Evolutionary conservation across 1,140 invertebrate genomes (phyloP).

Genomic region (Aphelinus atriplicis): DNA sequence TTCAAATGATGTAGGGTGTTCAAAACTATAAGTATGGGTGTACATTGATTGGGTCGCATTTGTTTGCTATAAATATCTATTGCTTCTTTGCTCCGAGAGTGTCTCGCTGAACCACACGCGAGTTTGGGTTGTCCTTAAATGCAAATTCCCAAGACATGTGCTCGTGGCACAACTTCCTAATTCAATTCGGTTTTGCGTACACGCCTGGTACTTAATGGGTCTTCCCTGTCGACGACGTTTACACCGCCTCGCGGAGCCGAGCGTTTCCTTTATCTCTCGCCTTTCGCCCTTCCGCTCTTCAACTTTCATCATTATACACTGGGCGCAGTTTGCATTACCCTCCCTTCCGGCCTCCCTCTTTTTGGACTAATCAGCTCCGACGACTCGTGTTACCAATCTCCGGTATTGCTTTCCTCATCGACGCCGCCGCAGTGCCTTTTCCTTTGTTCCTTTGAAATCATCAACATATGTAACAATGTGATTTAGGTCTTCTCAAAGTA

Average conservation of each 20-base stretch:
- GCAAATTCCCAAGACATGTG: constrained; percentile 55
- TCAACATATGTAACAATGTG: no score
- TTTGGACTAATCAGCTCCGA: no score
- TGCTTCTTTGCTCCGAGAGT: neutral
- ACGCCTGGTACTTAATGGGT: constrained; percentile 52
- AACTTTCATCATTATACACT: constrained; percentile 3
- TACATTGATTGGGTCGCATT: no score
- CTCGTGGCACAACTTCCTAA: constrained; percentile 54
- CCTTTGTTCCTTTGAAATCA: no score
- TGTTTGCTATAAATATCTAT: neutral
- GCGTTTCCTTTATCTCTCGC: neutral
- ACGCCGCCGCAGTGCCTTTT: no score
- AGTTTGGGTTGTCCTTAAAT: constrained; percentile 52
- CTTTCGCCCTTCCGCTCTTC: neutral
- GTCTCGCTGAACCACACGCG: constrained; percentile 36
- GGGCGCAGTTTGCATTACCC: no score
- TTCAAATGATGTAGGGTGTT: no score
- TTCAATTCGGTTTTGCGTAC: constrained; percentile 59
- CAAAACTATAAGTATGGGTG: no score
- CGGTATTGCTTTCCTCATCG: no score
- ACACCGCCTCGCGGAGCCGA: neutral
- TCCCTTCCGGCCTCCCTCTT: no score
- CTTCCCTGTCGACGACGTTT: constrained; percentile 40
- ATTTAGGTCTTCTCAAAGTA: no score
- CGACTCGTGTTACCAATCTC: no score